Percentiles rank a stretch among this genome's conserved stretches.
Conservation (phyloP, 2,888 invertebrate species). For the Nomada lathburiana region DNA sequence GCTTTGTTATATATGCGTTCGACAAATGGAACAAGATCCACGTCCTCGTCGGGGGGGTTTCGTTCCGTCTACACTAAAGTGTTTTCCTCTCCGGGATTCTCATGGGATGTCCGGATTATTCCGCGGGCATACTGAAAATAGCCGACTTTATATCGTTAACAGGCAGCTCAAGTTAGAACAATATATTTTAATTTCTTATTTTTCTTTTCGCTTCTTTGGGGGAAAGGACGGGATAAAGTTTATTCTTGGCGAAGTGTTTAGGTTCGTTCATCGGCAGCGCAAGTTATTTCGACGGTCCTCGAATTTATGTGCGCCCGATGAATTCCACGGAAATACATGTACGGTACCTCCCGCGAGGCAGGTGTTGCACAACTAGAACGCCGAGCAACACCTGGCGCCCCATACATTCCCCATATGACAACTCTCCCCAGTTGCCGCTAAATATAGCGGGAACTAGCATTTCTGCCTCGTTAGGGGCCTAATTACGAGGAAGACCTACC, state of each 20-base stretch:
- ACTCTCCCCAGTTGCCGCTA: conserved; percentile 8
- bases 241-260: neutral
- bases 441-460: conserved; percentile 31
- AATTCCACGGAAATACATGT: conserved; percentile 56
- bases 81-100: conserved; percentile 13
- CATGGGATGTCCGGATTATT: conserved; percentile 19
- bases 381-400: conserved; percentile 68
- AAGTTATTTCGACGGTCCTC: neutral
- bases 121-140: conserved; percentile 24
- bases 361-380: conserved; percentile 68
- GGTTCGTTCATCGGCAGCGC: neutral
- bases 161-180: neutral
- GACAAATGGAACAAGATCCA: conserved; percentile 27
- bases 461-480: conserved; percentile 40
- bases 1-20: conserved; percentile 11
- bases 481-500: conserved; percentile 33
- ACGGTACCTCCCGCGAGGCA: conserved; percentile 66
- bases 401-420: conserved; percentile 61
- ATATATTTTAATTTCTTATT: neutral
- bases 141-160: conserved; percentile 19
- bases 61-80: conserved; percentile 18
- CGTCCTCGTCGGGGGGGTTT: neutral
- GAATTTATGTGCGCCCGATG: conserved; percentile 35
- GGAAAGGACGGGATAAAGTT: neutral
- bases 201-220: neutral